A percentile compares a stretch with the other conserved stretches of the same genome.
Conservation (phyloP, 2,113 vertebrate genomes). For the Terrapene triunguis region DNA sequence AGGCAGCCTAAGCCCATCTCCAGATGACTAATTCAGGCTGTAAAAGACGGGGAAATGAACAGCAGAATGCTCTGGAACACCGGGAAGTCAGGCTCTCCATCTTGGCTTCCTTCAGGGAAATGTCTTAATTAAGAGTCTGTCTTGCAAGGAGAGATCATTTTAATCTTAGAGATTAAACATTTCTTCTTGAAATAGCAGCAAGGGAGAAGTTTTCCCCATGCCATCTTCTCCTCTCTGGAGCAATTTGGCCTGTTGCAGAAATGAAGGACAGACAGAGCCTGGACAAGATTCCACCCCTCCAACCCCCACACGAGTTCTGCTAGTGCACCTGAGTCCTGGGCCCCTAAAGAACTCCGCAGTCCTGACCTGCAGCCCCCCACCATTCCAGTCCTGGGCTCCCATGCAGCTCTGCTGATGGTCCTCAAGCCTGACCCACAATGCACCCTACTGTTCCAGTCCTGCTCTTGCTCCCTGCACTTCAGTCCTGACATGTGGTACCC, state of each 20-base stretch:
- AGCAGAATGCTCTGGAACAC: slow-evolving; percentile 51
- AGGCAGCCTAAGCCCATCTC: slow-evolving; percentile 32
- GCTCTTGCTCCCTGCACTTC: background rate
- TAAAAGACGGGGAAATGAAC: slow-evolving; percentile 49
- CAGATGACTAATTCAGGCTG: slow-evolving; percentile 31
- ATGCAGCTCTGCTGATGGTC: background rate
- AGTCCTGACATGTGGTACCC: background rate
- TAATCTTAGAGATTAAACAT: background rate
- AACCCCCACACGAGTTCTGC: background rate
- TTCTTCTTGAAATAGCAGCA: slow-evolving; percentile 1
- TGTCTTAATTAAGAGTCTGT: slow-evolving; percentile 72
- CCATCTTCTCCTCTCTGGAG: background rate
- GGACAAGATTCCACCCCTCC: background rate
- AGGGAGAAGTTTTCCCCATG: accelerated
- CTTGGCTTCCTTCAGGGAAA: slow-evolving; percentile 71
- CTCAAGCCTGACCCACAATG: background rate
- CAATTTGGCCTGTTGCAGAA: background rate
- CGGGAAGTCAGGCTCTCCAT: slow-evolving; percentile 58
- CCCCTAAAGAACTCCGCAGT: background rate
- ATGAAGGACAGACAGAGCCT: background rate
- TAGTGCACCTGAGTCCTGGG: background rate
- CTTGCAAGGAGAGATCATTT: slow-evolving; percentile 66
- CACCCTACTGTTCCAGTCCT: background rate
- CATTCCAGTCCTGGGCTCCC: background rate
- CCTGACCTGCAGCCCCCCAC: background rate